phyloP scores from a whole-genome alignment of 1,140 invertebrate genomes.

The Pygmarrhopalites habei region DNA sequence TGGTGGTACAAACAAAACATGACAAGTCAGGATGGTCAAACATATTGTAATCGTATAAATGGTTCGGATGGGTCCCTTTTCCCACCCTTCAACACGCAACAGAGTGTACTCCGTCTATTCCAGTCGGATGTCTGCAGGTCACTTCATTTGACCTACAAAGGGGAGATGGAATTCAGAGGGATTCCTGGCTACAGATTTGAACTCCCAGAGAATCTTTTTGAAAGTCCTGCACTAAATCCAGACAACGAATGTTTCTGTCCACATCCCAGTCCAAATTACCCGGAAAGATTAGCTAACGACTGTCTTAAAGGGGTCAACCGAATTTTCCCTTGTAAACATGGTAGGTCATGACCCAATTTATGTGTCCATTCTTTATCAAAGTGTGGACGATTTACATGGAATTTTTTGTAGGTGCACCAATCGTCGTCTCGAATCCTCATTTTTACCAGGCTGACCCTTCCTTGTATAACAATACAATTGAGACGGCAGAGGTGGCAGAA shows the following conservation, averaged over 20 bases:
- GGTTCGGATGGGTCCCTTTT: constrained; percentile 72
- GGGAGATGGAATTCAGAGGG: constrained; percentile 55
- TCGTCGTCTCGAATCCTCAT: background rate
- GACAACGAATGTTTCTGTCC: constrained; percentile 67
- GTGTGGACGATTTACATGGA: too few species aligned
- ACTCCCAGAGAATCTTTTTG: constrained; percentile 50
- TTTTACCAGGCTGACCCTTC: background rate
- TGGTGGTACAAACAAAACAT: too few species aligned
- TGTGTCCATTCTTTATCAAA: too few species aligned
- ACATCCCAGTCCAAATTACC: constrained; percentile 46
- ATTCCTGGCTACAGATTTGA: constrained; percentile 60
- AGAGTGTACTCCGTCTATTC: constrained; percentile 25
- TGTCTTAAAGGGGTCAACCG: constrained; percentile 63
- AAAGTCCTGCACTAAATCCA: constrained; percentile 57
- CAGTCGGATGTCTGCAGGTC: constrained; percentile 47
- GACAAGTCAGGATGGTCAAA: too few species aligned
- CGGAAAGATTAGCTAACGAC: constrained; percentile 57
- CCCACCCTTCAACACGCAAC: constrained; percentile 52
- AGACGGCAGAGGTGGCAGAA: constrained; percentile 56
- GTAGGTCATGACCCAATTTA: too few species aligned
- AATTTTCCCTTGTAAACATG: constrained; percentile 51
- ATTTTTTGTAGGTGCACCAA: constrained; percentile 42
- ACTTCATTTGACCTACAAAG: constrained; percentile 54
- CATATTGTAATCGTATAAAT: constrained; percentile 59
- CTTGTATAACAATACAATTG: constrained; percentile 13